Conservation (phyloP, 2,113 vertebrate species). For the Calypte anna region DNA sequence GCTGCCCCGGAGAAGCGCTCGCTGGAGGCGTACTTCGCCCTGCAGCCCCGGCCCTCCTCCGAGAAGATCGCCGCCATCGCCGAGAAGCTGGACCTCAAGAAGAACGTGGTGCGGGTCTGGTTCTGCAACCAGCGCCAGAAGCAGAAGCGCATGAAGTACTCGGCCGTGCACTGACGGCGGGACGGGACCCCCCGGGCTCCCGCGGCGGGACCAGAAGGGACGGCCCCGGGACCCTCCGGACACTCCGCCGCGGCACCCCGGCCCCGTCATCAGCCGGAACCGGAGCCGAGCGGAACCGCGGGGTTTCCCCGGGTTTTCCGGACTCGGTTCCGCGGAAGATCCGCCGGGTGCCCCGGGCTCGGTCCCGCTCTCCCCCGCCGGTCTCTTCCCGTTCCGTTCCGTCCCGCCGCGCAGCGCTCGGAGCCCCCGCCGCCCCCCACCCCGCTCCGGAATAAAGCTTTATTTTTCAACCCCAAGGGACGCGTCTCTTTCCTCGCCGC, state of each 20-base stretch:
- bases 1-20: constrained; percentile 96
- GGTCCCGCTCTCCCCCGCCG: neutral
- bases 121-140: constrained; percentile 99
- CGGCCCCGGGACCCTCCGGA: too few species aligned
- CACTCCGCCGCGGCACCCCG: constrained; percentile 74
- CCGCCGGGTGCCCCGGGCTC: neutral
- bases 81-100: constrained; percentile 98
- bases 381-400: neutral
- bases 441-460: constrained; percentile 78
- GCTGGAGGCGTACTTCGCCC: constrained; percentile 96
- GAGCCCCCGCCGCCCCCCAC: neutral
- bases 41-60: constrained; percentile 95
- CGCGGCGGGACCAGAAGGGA: too few species aligned
- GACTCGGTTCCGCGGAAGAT: too few species aligned
- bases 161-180: constrained; percentile 74
- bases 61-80: constrained; percentile 98
- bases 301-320: too few species aligned
- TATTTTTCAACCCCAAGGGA: constrained; percentile 80
- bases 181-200: too few species aligned
- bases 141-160: constrained; percentile 99
- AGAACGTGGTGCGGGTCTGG: constrained; percentile 99
- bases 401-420: constrained; percentile 23
- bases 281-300: too few species aligned
- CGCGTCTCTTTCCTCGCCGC: neutral
- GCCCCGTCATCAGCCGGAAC: constrained; percentile 69